Conservation (phyloP, 2,113 vertebrate species). For the Mastomys coucha region DNA sequence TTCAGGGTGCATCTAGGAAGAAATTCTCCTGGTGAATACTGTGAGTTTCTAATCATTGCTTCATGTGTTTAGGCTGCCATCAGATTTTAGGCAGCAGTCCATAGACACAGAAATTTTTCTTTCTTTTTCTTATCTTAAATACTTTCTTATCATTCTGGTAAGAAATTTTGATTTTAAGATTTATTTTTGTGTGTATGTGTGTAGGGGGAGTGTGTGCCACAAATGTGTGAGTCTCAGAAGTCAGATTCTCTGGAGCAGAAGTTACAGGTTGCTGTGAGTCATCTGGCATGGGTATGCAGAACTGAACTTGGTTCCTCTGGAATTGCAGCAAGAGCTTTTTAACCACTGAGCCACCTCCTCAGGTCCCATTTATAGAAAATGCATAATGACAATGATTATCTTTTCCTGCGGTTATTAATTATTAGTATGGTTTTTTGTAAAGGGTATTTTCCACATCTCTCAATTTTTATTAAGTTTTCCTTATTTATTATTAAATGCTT, state of each 20-base stretch:
- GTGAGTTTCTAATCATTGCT: neutral
- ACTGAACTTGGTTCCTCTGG: neutral
- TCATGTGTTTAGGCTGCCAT: fast-evolving
- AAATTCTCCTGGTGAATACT: neutral
- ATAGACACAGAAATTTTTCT: neutral
- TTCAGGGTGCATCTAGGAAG: neutral
- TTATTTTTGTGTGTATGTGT: neutral
- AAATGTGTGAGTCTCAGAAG: neutral
- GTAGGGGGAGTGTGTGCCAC: neutral
- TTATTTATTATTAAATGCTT: neutral
- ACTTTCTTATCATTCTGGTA: neutral
- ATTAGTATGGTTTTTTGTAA: neutral
- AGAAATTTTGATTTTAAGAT: neutral
- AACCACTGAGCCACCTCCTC: neutral
- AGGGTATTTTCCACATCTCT: neutral
- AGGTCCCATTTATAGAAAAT: too few species aligned
- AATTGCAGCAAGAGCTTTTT: neutral
- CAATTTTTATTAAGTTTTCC: neutral
- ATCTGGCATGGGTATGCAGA: too few species aligned
- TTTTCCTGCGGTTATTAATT: neutral
- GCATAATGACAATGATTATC: neutral
- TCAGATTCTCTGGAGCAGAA: neutral
- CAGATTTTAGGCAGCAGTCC: neutral
- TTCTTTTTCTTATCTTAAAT: neutral
- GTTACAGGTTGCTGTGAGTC: neutral